Conservation (phyloP, 2,888 invertebrate genomes). For the Sinhomidia bicolor region DNA sequence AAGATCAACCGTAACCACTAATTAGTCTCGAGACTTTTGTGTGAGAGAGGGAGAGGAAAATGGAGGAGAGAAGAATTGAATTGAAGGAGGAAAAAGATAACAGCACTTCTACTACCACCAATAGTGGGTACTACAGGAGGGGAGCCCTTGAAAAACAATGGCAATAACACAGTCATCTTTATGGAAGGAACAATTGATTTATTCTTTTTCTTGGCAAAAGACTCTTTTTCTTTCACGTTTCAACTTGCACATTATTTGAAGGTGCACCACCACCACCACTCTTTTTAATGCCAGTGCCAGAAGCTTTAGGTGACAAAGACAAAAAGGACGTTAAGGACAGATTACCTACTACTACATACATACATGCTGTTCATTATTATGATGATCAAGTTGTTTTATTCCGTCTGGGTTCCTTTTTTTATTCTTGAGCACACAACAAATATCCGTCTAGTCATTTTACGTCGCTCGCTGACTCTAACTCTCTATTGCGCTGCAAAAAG, state of each 20-base stretch:
- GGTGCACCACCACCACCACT: neutral
- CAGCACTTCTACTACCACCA: too few relatives aligned
- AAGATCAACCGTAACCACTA: constrained; percentile 66
- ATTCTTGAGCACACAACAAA: neutral
- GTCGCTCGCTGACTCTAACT: neutral
- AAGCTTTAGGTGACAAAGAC: constrained; percentile 6
- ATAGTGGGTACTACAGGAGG: neutral
- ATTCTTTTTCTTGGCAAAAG: constrained; percentile 1
- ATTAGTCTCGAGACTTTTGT: constrained; percentile 45
- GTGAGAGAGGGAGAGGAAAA: neutral
- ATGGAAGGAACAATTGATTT: constrained; percentile 28
- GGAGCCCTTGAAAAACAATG: constrained; percentile 37
- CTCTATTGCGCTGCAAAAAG: too few relatives aligned
- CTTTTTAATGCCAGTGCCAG: neutral
- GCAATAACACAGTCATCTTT: constrained; percentile 2
- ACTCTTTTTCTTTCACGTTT: neutral
- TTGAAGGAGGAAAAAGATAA: neutral
- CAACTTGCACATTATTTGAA: neutral
- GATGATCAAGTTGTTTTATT: neutral
- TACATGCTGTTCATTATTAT: neutral
- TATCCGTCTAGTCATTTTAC: constrained; percentile 24
- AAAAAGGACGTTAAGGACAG: neutral
- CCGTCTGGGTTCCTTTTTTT: neutral
- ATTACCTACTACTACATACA: neutral
- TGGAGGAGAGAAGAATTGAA: neutral